phyloP scores from a whole-genome alignment of 2,888 invertebrate species.

The Chalcis sispes region DNA sequence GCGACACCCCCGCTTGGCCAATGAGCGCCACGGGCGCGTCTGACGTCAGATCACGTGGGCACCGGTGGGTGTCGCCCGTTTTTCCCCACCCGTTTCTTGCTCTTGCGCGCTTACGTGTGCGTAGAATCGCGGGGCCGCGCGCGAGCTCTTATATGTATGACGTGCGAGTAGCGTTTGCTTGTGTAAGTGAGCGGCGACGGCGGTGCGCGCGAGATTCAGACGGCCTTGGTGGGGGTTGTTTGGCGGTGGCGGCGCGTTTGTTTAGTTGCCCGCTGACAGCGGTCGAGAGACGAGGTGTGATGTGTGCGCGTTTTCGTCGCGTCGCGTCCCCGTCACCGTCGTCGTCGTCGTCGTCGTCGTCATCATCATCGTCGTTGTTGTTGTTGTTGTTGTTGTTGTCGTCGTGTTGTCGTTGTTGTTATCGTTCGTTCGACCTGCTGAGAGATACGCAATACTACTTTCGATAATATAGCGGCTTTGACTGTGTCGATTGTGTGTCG shows the following conservation, averaged over 20 bases:
- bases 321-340: neutral
- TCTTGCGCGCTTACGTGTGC: no score
- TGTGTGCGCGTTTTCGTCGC: constrained; percentile 56
- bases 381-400: constrained; percentile 22
- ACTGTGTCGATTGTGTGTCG: no score
- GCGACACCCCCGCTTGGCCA: constrained; percentile 9
- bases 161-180: neutral
- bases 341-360: neutral
- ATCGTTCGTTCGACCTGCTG: no score
- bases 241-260: constrained; percentile 70
- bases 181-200: neutral
- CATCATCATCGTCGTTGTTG: constrained; percentile 9
- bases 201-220: neutral
- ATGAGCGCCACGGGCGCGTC: neutral
- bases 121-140: neutral
- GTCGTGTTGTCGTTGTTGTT: neutral
- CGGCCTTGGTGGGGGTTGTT: constrained; percentile 70
- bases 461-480: no score
- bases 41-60: constrained; percentile 51
- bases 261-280: constrained; percentile 76
- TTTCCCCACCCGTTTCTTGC: no score
- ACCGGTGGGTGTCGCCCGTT: constrained; percentile 37
- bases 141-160: no score
- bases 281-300: constrained; percentile 69
- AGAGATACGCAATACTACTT: no score